Evolutionary conservation across 2,888 invertebrate species (phyloP), one percentile per base, ranked within the genome.

Genomic region (Galerucella nymphaeae): DNA sequence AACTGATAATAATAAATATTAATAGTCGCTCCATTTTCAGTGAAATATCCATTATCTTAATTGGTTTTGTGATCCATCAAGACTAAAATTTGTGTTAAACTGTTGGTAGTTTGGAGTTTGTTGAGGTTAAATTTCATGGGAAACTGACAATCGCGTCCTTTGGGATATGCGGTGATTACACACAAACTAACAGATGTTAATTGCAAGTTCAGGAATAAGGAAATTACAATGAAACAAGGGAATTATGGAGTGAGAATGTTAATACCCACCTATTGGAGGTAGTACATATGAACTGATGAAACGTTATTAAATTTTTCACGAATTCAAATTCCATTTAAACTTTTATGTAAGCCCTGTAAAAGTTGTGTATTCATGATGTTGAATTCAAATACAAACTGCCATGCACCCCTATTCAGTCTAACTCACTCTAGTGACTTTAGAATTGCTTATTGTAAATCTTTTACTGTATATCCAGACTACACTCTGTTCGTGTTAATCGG

Each of bases 71-170:
- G 5, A 14, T 45, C 42, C 2, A 11, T 14, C 50, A 50, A 50
- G 16, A 50, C 50, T 4, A 16, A 16, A 50, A 14, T 50, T 50
- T 50, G n/a, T 50, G 50, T 16, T 50, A 14, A 16, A 50, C 16
- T 50, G 14, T 50, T 5, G 50, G 50, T 50, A 50, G 14, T 50
- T 50, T 16, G 16, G 50, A 5, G 14, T 6, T n/a, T 2, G 50
- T 50, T 50, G 50, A 6, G 50, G 50, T 50, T 50, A 16, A n/a
- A 50, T 50, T 50, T 50, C 50, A 50, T n/a, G 50, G n/a, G n/a
- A 50, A 50, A 50, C 50, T 50, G n/a, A n/a, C 50, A 13, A 6
- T 50, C 5, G n/a, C 50, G 2, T 50, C n/a, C 50, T n/a, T 14
- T 50, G 50, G 8, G 11, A 50, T 50, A 16, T 50, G 14, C 16